Evolutionary conservation across 1,140 invertebrate species (phyloP), one percentile per base, ranked within the genome.

Genomic region (Physella acuta): DNA sequence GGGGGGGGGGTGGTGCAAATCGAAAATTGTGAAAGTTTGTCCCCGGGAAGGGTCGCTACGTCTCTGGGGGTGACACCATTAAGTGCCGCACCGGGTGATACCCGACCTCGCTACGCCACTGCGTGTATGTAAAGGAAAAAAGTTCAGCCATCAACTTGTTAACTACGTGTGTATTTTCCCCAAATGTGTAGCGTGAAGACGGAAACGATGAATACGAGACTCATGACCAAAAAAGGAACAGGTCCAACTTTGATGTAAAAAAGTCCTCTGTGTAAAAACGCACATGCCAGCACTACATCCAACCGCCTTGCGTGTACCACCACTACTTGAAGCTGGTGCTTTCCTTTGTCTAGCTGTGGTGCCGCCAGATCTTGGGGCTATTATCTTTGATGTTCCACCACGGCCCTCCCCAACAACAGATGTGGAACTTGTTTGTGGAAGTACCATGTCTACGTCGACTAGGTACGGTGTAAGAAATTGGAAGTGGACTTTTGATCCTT

Each of bases 161-260:
- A 98, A 80, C 93, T 91, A 81, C 95, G 89, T 56, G 94, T 99
- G 87, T 98, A 99, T 90, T 99, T 99, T 85, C 97, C 97, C 97
- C 97, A 99, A 82, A 99, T 99, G 88, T 99, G 98, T 72, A 99
- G 89, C 93, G 99, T 97, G 85, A 99, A 99, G 33, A 99, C 98
- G 56, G 95, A 98, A 36, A 97, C 97, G 82, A 99, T 99, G 87
- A 99, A 99, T 5, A 99, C 89, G 20, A 99, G 88, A 67, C 96
- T 98, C 95, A 99, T 99, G 17, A 99, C 97, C 78, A 99, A 88
- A 20, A 99, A 98, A 79, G 98, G 98, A 73, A 99, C 96, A 76
- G 98, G 98, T 71, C 98, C 98, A 75, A 99, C 97, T 95, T 99
- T 99, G 75, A 99, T 97, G 80, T 98, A 75, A 97, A 97, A 58